These are phyloP conservation scores for Acrobasis suavella DNA, from an alignment of 2,888 invertebrate species.

Conservation along the genomic window DNA sequence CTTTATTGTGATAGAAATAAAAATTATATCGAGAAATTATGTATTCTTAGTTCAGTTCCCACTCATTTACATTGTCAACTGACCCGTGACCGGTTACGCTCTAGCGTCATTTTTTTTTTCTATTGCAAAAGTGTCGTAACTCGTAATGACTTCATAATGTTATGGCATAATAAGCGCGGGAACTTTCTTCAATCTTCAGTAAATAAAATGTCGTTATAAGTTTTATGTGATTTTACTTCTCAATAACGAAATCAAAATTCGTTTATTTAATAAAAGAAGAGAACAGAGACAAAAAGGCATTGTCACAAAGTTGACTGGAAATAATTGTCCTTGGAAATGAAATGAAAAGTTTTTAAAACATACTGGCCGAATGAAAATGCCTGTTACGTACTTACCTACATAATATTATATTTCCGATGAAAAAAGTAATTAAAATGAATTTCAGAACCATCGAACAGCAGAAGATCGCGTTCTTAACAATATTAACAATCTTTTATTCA, in stretches of 20 bases:
- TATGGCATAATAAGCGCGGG: conserved; percentile 37
- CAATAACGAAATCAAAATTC: background rate
- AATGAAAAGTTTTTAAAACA: no score
- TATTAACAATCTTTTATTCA: no score
- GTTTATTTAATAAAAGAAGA: background rate
- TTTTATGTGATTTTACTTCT: background rate
- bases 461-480: no score
- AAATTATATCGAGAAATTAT: conserved; percentile 10
- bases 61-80: conserved; percentile 56
- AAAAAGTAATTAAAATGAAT: no score
- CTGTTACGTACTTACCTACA: no score
- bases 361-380: no score
- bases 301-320: background rate
- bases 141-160: conserved; percentile 50
- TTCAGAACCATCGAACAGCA: no score
- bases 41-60: conserved; percentile 35
- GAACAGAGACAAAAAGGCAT: background rate
- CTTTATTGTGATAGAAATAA: conserved; percentile 23
- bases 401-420: no score
- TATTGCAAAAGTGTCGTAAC: conserved; percentile 43
- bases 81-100: conserved; percentile 56
- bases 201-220: background rate
- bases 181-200: conserved; percentile 12
- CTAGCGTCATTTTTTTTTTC: conserved; percentile 43
- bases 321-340: background rate